phyloP scores from a whole-genome alignment of 2,113 vertebrate species.

The Leucopternis melanops region DNA sequence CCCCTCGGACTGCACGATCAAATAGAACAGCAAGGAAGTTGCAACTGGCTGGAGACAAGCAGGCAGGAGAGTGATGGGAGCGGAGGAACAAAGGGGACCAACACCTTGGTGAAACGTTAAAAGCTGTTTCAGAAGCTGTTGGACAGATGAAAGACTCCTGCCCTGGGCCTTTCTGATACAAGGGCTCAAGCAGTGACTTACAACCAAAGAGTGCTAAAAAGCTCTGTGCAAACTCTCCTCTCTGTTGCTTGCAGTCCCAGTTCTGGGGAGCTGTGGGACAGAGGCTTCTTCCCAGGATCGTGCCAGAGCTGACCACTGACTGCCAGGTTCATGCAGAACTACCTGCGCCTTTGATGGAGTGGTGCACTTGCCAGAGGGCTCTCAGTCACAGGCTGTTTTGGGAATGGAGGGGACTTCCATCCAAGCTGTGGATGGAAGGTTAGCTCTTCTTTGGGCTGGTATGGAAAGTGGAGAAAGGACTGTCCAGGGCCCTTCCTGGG shows the following conservation, averaged over 20 bases:
- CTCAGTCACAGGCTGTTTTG: background rate
- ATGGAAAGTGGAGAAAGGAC: background rate
- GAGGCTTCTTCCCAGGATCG: background rate
- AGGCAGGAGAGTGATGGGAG: background rate
- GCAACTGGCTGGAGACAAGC: background rate
- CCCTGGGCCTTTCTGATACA: background rate
- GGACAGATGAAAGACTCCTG: background rate
- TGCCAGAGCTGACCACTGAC: background rate
- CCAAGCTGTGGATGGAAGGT: background rate
- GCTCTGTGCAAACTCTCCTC: background rate
- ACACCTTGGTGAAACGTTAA: background rate
- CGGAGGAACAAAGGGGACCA: background rate
- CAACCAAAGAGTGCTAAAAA: fast-evolving
- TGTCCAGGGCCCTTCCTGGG: background rate
- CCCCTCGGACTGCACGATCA: fast-evolving
- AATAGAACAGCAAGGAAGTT: background rate
- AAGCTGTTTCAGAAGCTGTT: background rate
- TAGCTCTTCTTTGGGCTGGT: background rate
- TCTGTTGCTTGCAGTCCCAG: background rate
- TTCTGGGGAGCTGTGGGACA: background rate
- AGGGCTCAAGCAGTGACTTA: background rate
- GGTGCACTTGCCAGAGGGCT: background rate
- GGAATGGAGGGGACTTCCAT: background rate
- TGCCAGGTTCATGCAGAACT: background rate
- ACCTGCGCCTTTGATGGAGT: background rate